phyloP scores from a whole-genome alignment of 2,888 invertebrate genomes.

The Ectemnius continuus region DNA sequence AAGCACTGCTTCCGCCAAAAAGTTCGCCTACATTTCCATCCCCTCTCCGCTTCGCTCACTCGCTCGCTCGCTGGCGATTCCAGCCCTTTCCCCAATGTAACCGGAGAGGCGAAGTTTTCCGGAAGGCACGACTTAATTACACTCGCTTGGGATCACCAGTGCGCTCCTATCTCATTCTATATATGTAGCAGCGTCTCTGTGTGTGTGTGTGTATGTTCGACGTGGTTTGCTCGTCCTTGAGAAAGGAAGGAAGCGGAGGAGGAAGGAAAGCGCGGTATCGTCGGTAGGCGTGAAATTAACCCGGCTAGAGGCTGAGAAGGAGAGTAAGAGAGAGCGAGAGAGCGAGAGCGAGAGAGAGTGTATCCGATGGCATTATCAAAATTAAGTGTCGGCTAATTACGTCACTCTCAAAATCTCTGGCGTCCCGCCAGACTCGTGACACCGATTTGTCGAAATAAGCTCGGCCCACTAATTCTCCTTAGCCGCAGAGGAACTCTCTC shows the following conservation, averaged over 20 bases:
- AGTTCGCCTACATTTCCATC: no score
- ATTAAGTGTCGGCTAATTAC: conserved; percentile 50
- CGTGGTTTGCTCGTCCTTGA: neutral
- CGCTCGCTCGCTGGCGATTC: no score
- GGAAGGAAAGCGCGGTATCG: conserved; percentile 1
- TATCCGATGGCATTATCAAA: conserved; percentile 40
- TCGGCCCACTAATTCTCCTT: conserved; percentile 26
- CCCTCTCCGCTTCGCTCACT: no score
- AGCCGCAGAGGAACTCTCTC: no score
- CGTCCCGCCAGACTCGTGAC: conserved; percentile 47
- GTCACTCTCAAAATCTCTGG: conserved; percentile 41
- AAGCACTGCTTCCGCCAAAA: no score
- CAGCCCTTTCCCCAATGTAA: no score
- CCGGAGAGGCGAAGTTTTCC: no score
- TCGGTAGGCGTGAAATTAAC: conserved; percentile 42
- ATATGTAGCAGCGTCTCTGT: no score
- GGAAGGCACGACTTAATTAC: conserved; percentile 1
- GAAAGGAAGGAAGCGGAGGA: conserved; percentile 13
- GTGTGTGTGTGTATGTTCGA: neutral
- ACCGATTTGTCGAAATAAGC: conserved; percentile 49
- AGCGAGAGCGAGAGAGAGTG: neutral
- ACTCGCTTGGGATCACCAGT: neutral
- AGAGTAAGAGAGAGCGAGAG: no score
- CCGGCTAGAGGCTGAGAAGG: neutral
- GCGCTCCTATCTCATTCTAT: neutral